Percentiles rank a stretch among this genome's conserved stretches.
Evolutionary conservation across 2,797 vertebrate genomes (phyloP).

Genomic region (Dallia pectoralis): DNA sequence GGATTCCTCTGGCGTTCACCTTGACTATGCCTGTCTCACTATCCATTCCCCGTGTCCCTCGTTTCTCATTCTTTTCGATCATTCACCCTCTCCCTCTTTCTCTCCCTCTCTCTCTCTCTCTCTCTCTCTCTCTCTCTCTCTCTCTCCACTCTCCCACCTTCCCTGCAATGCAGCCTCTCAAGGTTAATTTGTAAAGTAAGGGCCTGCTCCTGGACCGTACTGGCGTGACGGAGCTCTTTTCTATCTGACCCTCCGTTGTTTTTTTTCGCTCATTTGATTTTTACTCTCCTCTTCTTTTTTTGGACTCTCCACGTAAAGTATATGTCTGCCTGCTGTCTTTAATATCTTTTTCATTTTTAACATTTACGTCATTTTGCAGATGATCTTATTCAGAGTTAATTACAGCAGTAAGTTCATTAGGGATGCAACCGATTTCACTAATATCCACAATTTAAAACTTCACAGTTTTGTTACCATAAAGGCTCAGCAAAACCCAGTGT

Average conservation of each 20-base stretch:
- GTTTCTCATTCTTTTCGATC: not conserved
- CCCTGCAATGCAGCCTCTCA: conserved; percentile 74
- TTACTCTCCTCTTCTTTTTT: not conserved
- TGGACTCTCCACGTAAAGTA: too few species aligned
- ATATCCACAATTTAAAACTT: too few species aligned
- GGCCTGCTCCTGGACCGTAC: conserved; percentile 59
- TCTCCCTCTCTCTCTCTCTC: conserved; percentile 35
- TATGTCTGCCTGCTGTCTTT: too few species aligned
- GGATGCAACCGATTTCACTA: too few species aligned
- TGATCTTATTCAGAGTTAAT: too few species aligned
- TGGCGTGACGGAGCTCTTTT: conserved; percentile 61
- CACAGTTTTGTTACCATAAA: too few species aligned
- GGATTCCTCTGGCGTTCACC: not conserved
- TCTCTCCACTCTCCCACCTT: conserved; percentile 38
- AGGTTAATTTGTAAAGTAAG: conserved; percentile 76
- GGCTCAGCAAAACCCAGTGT: too few species aligned
- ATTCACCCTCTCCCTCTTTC: conserved; percentile 24
- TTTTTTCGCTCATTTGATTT: not conserved
- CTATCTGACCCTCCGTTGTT: not conserved
- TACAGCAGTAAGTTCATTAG: too few species aligned
- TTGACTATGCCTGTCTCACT: conserved; percentile 30
- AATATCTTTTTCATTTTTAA: too few species aligned
- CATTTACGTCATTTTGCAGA: too few species aligned
- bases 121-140: conserved; percentile 29
- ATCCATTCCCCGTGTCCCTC: conserved; percentile 25